Evolutionary conservation across 1,140 invertebrate genomes (phyloP).

Genomic region (Drosophila fuyamai): DNA sequence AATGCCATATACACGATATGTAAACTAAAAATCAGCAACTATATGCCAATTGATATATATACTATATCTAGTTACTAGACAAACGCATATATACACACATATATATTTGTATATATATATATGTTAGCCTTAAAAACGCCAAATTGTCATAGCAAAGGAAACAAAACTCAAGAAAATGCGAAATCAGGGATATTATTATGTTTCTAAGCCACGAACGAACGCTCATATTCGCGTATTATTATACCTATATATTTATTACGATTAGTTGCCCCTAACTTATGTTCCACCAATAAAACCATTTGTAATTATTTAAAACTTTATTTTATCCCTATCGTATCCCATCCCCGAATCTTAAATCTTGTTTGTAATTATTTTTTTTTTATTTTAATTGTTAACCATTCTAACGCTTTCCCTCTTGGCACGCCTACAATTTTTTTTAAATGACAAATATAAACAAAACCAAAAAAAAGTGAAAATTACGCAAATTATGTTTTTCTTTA

Average conservation of each 20-base stretch:
- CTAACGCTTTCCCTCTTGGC: conserved; percentile 28
- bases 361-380: conserved; percentile 30
- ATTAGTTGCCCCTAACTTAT: conserved; percentile 58
- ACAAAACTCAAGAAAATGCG: conserved; percentile 30
- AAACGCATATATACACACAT: conserved; percentile 20
- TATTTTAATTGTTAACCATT: conserved; percentile 29
- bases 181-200: conserved; percentile 74
- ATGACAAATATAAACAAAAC: conserved; percentile 47
- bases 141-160: conserved; percentile 61
- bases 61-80: conserved; percentile 44
- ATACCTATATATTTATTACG: conserved; percentile 55
- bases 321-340: background rate
- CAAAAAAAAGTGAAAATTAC: conserved; percentile 43
- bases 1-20: conserved; percentile 75
- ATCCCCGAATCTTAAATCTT: conserved; percentile 14
- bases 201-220: conserved; percentile 9
- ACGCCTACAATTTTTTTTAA: conserved; percentile 58
- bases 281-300: conserved; percentile 43
- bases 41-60: conserved; percentile 72
- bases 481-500: conserved; percentile 31
- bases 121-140: conserved; percentile 62
- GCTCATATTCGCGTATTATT: conserved; percentile 8
- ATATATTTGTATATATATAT: conserved; percentile 27
- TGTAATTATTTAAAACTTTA: conserved; percentile 58
- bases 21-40: conserved; percentile 58